Evolutionary conservation across 2,888 invertebrate genomes (phyloP).

Genomic region (Drosophila cognata): DNA sequence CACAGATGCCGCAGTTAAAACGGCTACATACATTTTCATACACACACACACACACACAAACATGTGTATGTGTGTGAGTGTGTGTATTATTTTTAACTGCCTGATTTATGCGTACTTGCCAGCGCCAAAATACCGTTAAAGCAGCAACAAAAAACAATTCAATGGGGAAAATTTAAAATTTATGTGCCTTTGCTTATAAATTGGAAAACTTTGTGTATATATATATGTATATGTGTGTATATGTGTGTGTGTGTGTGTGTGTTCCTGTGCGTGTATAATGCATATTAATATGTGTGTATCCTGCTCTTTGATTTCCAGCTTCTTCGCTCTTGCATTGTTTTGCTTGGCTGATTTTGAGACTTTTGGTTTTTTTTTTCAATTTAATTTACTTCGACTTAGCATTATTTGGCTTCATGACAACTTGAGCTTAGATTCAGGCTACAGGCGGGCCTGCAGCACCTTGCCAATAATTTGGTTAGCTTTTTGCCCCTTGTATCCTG

Average conservation of each 20-base stretch:
- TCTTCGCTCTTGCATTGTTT: slow-evolving; percentile 11
- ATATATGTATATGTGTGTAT: neutral
- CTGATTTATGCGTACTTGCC: slow-evolving; percentile 73
- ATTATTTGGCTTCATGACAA: slow-evolving; percentile 49
- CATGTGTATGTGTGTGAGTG: neutral
- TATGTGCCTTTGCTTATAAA: slow-evolving; percentile 69
- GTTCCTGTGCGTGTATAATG: neutral
- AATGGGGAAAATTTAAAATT: slow-evolving; percentile 68
- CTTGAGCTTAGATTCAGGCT: slow-evolving; percentile 41
- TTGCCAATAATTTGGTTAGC: slow-evolving; percentile 53
- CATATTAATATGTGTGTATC: slow-evolving; percentile 5
- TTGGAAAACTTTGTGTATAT: slow-evolving; percentile 41
- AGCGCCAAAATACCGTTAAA: slow-evolving; percentile 69
- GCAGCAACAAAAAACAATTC: slow-evolving; percentile 59
- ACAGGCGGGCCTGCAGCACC: neutral
- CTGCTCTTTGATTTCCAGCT: slow-evolving; percentile 40
- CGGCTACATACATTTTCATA: neutral
- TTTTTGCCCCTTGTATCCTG: slow-evolving; percentile 13
- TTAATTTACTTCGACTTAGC: slow-evolving; percentile 46
- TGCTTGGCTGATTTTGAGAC: slow-evolving; percentile 28
- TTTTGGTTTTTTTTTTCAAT: slow-evolving; percentile 13
- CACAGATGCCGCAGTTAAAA: slow-evolving; percentile 6
- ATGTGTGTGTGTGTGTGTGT: slow-evolving; percentile 5
- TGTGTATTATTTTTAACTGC: slow-evolving; percentile 13
- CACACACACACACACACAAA: too few relatives aligned